Percentiles rank a stretch among this genome's conserved stretches.
Evolutionary conservation across 2,113 vertebrate species (phyloP).

Genomic region (Callorhinus ursinus): DNA sequence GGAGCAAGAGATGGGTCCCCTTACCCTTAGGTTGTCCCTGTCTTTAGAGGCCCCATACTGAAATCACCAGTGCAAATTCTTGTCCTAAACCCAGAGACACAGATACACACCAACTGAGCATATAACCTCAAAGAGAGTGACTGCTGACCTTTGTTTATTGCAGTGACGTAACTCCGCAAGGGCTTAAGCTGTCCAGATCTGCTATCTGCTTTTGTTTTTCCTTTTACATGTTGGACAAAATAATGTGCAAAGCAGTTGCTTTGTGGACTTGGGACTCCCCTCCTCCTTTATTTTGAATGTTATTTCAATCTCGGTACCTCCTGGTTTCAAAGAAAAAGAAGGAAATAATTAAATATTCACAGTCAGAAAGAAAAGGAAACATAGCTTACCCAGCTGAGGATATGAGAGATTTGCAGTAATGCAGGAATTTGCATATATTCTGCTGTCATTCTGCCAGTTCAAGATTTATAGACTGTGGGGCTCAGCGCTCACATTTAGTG

Average conservation of each 20-base stretch:
- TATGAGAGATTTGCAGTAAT: background rate
- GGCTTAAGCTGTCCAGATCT: background rate
- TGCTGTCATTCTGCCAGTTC: background rate
- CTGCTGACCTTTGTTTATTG: background rate
- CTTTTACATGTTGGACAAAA: background rate
- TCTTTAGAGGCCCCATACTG: background rate
- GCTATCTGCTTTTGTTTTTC: background rate
- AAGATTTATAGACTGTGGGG: background rate
- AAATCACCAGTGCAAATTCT: background rate
- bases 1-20: background rate
- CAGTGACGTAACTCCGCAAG: background rate
- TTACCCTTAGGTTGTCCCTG: background rate
- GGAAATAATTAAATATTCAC: background rate
- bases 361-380: background rate
- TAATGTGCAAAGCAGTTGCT: background rate
- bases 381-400: background rate
- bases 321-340: background rate
- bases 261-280: background rate
- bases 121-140: background rate
- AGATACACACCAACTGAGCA: background rate
- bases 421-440: background rate
- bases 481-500: background rate
- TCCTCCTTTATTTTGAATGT: constrained; percentile 10
- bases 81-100: background rate
- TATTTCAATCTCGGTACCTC: background rate